phyloP scores from a whole-genome alignment of 2,888 invertebrate genomes.

The Euclidia mi region DNA sequence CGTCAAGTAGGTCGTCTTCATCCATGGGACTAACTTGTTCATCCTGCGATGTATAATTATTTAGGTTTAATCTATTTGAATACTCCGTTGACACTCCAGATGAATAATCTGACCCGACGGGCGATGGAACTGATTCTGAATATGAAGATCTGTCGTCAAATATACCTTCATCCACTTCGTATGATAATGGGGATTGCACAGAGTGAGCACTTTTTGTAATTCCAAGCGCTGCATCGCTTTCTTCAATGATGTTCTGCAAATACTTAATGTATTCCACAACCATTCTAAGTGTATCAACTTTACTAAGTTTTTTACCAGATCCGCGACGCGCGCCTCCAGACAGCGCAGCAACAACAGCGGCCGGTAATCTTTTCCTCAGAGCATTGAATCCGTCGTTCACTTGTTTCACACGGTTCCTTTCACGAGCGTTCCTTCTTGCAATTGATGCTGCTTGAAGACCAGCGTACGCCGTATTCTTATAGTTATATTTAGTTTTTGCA shows the following conservation, averaged over 20 bases:
- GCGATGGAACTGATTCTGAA: slow-evolving; percentile 90
- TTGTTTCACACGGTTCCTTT: slow-evolving; percentile 98
- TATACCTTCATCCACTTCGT: slow-evolving; percentile 80
- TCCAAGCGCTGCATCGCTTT: slow-evolving; percentile 90
- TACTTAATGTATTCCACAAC: slow-evolving; percentile 97
- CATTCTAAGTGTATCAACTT: slow-evolving; percentile 97
- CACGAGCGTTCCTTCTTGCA: slow-evolving; percentile 97
- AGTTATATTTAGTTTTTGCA: slow-evolving; percentile 91
- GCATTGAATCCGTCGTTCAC: slow-evolving; percentile 98
- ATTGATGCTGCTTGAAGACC: slow-evolving; percentile 95
- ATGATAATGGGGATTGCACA: slow-evolving; percentile 53
- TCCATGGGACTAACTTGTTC: slow-evolving; percentile 92
- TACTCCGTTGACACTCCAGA: slow-evolving; percentile 86
- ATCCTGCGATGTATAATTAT: slow-evolving; percentile 68
- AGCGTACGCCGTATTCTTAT: slow-evolving; percentile 86
- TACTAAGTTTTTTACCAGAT: slow-evolving; percentile 95
- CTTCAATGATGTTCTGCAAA: slow-evolving; percentile 93
- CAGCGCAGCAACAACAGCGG: slow-evolving; percentile 93
- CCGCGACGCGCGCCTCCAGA: slow-evolving; percentile 92
- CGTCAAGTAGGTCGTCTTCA: slow-evolving; percentile 95
- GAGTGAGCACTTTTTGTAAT: slow-evolving; percentile 55
- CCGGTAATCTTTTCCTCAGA: slow-evolving; percentile 95
- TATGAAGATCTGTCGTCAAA: slow-evolving; percentile 80
- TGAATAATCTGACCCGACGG: slow-evolving; percentile 92
- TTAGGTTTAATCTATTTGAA: slow-evolving; percentile 66